Evolutionary conservation across 2,113 vertebrate species (phyloP), one percentile per base, ranked within the genome.

Genomic region (Python bivittatus): DNA sequence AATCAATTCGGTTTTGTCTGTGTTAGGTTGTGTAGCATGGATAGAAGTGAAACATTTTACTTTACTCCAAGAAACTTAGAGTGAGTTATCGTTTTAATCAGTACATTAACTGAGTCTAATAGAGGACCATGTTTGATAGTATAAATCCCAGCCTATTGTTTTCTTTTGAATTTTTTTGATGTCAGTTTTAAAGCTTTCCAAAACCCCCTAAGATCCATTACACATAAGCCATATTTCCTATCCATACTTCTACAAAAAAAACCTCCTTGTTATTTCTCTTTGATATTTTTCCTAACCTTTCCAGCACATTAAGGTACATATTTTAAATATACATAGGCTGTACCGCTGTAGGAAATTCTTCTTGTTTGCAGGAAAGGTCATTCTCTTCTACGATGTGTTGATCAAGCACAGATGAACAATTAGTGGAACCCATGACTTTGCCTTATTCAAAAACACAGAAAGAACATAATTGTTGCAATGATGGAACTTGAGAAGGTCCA

Each of bases 161-260:
- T 96, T 95, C 92, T 93, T 96, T 95, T 90, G 92, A 95, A 94
- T 95, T 93, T 95, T 94, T 94, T 94, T 94, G 90, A 96, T 96
- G 92, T 95, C 92, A 95, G 92, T 93, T 91, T 92, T 95, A 94
- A 91, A 96, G 95, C 90, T 95, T 96, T 54, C 11, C 88, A 87
- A 88, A 95, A 91, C 91, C 42, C 90, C 83, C 92, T 94, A 91
- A 96, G 95, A 96, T 93, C 38, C n/a, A 91, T 95, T 95, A 95
- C 94, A 87, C 87, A 56, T 48, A 64, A 95, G 92, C 89, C 91
- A 88, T 95, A 22, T 84, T 96, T 96, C 95, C 60, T 84, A 93
- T 93, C 91, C 93, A 92, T 92, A 92, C 94, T 93, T 93, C 95
- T 91, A 91, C 92, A 94, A 97, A 29, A 13, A 29, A 68, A 61